Conservation (phyloP, 1,140 invertebrate genomes). For the Cydia amplana region DNA sequence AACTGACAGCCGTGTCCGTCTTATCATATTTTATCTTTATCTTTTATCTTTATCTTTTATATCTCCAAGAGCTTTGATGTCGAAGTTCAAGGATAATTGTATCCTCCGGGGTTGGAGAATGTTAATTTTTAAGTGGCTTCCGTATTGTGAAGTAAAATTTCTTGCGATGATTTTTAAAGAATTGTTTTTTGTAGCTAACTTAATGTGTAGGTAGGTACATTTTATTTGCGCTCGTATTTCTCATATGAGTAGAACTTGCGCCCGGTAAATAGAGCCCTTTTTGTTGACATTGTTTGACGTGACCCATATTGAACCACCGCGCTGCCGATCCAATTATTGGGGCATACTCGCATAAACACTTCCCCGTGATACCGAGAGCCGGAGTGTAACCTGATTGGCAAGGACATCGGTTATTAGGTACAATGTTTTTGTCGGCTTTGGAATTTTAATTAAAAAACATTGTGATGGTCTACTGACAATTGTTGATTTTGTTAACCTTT, state of each 20-base stretch:
- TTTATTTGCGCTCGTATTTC: background rate
- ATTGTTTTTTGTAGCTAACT: background rate
- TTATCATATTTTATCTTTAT: constrained; percentile 6
- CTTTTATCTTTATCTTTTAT: constrained; percentile 11
- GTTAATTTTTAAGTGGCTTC: constrained; percentile 10
- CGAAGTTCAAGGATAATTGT: constrained; percentile 26
- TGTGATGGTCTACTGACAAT: no score
- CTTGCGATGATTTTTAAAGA: background rate
- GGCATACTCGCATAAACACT: background rate
- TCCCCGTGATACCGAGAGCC: background rate
- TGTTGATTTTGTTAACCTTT: no score
- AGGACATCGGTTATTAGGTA: background rate
- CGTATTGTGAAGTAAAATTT: background rate
- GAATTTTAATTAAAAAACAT: background rate
- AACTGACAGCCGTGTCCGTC: background rate
- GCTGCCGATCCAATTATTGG: background rate
- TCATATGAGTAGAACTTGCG: background rate
- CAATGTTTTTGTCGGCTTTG: background rate
- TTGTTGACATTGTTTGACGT: constrained; percentile 5
- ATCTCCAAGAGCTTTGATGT: constrained; percentile 22
- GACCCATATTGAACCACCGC: background rate
- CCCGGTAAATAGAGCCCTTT: background rate
- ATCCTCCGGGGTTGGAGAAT: background rate
- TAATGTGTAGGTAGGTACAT: no score
- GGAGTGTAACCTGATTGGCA: background rate